phyloP scores from a whole-genome alignment of 1,140 invertebrate species.

The Hydropsyche tenuis region DNA sequence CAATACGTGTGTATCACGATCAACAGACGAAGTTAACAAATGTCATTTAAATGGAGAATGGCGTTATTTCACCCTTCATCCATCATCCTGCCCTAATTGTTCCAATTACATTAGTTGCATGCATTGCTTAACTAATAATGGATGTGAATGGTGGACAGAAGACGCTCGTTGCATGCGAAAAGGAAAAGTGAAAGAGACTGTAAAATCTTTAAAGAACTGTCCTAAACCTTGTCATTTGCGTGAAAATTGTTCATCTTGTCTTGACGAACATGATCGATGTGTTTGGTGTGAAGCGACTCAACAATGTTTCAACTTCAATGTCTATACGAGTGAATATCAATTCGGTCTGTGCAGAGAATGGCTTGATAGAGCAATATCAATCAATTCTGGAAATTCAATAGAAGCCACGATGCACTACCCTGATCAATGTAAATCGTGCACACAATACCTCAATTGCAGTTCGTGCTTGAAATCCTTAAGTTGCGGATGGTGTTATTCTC shows the following conservation, averaged over 20 bases:
- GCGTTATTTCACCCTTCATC: conserved; percentile 80
- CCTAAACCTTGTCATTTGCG: conserved; percentile 78
- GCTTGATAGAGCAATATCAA: conserved; percentile 77
- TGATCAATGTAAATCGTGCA: conserved; percentile 83
- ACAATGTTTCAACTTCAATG: conserved; percentile 92
- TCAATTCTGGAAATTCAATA: conserved; percentile 28
- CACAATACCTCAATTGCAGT: conserved; percentile 77
- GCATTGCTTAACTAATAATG: conserved; percentile 71
- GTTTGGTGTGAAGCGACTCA: conserved; percentile 93
- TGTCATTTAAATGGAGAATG: conserved; percentile 68
- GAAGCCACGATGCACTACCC: conserved; percentile 54
- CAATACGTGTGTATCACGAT: conserved; percentile 68
- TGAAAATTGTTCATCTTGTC: conserved; percentile 79
- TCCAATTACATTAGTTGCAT: conserved; percentile 87
- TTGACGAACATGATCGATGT: conserved; percentile 85
- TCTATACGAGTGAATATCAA: conserved; percentile 93
- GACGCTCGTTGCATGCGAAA: conserved; percentile 83
- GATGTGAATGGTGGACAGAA: conserved; percentile 90
- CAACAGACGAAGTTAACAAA: conserved; percentile 68
- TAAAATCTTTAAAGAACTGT: conserved; percentile 68
- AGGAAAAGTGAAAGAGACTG: conserved; percentile 74
- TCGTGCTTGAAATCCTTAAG: conserved; percentile 81
- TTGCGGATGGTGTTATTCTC: conserved; percentile 94
- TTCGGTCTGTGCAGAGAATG: conserved; percentile 92
- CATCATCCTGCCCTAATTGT: conserved; percentile 84